These are phyloP conservation scores for Drosophila parvula DNA, from an alignment of 1,140 invertebrate species.

Conservation along the genomic window DNA sequence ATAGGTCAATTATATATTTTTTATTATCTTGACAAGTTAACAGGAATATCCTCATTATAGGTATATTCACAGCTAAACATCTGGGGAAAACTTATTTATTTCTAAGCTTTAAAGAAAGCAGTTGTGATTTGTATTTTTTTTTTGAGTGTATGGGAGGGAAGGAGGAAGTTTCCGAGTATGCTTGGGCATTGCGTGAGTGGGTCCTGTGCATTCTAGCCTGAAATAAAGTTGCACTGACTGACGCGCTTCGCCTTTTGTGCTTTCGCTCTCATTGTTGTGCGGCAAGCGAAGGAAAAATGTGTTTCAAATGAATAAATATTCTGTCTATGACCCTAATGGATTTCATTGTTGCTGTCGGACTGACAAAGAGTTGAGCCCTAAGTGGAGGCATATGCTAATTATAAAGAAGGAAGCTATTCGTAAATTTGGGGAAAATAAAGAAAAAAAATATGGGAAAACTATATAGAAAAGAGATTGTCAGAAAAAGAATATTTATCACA, in stretches of 20 bases:
- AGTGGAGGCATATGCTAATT: constrained; percentile 72
- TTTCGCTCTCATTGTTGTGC: constrained; percentile 70
- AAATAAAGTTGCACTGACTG: constrained; percentile 77
- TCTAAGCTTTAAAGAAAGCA: too few species aligned
- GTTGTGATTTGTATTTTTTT: neutral
- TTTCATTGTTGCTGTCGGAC: constrained; percentile 33
- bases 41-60: too few species aligned
- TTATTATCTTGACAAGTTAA: too few species aligned
- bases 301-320: constrained; percentile 60
- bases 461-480: neutral
- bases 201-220: constrained; percentile 78
- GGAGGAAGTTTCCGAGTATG: neutral
- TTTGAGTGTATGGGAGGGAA: neutral
- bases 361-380: constrained; percentile 41
- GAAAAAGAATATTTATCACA: neutral
- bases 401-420: constrained; percentile 16
- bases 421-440: neutral
- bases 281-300: constrained; percentile 49
- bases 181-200: constrained; percentile 3
- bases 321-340: constrained; percentile 65
- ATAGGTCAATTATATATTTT: too few species aligned
- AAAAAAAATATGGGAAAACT: neutral
- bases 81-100: neutral
- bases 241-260: constrained; percentile 82
- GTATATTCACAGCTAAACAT: too few species aligned